These are phyloP conservation scores for Amorpha juglandis DNA, from an alignment of 2,888 invertebrate species.

Conservation along the genomic window DNA sequence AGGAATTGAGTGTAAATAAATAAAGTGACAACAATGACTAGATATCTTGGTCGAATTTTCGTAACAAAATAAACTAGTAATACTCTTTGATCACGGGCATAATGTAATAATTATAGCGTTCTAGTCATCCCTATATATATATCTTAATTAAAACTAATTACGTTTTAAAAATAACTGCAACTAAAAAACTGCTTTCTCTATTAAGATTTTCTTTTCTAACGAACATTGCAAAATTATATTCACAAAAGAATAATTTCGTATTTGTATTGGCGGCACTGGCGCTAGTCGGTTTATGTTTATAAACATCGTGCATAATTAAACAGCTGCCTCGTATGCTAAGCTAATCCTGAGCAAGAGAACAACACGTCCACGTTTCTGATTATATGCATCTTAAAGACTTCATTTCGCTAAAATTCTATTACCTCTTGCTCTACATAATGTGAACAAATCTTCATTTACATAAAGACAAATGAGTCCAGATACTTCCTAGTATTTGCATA, in stretches of 20 bases:
- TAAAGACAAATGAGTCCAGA: neutral
- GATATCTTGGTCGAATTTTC: too few species aligned
- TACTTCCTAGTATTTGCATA: too few species aligned
- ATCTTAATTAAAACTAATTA: too few species aligned
- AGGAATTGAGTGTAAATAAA: too few species aligned
- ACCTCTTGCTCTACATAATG: neutral
- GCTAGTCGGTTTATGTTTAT: conserved; percentile 4
- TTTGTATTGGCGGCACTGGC: neutral
- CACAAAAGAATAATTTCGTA: conserved; percentile 14
- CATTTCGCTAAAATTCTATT: conserved; percentile 18
- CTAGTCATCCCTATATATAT: too few species aligned
- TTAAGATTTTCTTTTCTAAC: neutral
- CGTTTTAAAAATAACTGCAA: neutral
- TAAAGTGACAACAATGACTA: too few species aligned
- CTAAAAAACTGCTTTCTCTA: neutral
- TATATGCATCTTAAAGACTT: conserved; percentile 3
- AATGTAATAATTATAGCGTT: too few species aligned
- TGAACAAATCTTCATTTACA: neutral
- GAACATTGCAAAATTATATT: neutral
- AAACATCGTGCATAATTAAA: conserved; percentile 18
- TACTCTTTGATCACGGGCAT: too few species aligned
- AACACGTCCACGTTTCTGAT: conserved; percentile 13
- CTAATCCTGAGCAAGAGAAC: conserved; percentile 16
- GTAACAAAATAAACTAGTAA: too few species aligned
- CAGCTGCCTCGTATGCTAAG: conserved; percentile 21